These are phyloP conservation scores for Musca vetustissima DNA, from an alignment of 1,140 invertebrate genomes.

Conservation along the genomic window DNA sequence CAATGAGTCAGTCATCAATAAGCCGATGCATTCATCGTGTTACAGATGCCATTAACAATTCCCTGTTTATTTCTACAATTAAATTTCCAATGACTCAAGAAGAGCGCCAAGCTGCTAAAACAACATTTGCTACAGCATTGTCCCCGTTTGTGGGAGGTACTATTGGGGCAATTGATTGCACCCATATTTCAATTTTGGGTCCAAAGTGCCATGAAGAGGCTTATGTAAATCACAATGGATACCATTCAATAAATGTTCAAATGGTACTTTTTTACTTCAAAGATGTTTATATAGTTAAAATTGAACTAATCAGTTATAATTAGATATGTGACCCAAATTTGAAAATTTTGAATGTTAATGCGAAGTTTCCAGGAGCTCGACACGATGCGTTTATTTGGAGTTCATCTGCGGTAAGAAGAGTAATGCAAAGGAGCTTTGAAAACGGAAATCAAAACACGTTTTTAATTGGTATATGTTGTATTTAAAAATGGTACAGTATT, in stretches of 20 bases:
- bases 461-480: no score
- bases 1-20: no score
- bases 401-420: background rate
- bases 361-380: background rate
- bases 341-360: slow-evolving; percentile 11
- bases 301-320: background rate
- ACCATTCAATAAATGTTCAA: background rate
- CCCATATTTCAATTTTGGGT: background rate
- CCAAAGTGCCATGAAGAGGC: background rate
- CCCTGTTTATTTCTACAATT: no score
- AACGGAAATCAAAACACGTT: no score
- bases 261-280: background rate
- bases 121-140: background rate
- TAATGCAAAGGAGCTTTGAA: no score
- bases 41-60: no score
- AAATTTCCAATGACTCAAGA: no score
- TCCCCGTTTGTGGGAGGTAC: background rate
- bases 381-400: background rate
- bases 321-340: no score
- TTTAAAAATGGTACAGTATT: background rate
- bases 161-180: background rate
- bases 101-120: no score
- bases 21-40: no score
- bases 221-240: background rate
- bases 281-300: background rate